Conservation (phyloP, 53 echinoderm and acorn worm genomes). For the Temnopleurus reevesii region DNA sequence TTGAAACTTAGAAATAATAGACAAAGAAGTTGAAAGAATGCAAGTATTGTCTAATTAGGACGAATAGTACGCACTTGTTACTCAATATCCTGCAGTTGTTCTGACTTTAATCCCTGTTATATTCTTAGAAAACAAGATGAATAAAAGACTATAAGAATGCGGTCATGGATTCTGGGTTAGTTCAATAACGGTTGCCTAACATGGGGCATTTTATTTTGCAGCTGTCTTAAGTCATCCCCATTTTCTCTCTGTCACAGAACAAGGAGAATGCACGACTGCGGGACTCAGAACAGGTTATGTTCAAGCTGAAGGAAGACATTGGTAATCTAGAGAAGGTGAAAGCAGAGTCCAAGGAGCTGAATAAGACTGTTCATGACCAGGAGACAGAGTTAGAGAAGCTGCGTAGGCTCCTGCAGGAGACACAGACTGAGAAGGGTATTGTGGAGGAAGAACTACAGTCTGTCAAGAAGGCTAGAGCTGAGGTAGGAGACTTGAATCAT, state of each 20-base stretch:
- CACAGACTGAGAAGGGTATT: constrained; percentile 63
- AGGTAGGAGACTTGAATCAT: constrained; percentile 61
- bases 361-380: constrained; percentile 64
- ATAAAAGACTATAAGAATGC: no score
- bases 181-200: no score
- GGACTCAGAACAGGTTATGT: constrained; percentile 67
- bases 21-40: no score
- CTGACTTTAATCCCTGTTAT: no score
- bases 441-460: constrained; percentile 79
- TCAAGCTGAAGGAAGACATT: constrained; percentile 73
- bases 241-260: constrained; percentile 70
- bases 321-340: constrained; percentile 70
- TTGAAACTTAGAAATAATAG: no score
- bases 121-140: no score
- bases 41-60: no score
- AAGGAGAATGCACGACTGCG: constrained; percentile 67
- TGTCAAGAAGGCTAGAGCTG: constrained; percentile 72
- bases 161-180: no score
- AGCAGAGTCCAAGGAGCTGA: constrained; percentile 63
- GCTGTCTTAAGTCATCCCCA: no score
- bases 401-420: constrained; percentile 78
- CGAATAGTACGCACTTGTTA: no score
- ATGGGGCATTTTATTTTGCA: no score
- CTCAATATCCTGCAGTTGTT: no score
- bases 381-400: constrained; percentile 83